Evolutionary conservation across 2,888 invertebrate genomes (phyloP), one percentile per base, ranked within the genome.

Genomic region (Ectobius pallidus): DNA sequence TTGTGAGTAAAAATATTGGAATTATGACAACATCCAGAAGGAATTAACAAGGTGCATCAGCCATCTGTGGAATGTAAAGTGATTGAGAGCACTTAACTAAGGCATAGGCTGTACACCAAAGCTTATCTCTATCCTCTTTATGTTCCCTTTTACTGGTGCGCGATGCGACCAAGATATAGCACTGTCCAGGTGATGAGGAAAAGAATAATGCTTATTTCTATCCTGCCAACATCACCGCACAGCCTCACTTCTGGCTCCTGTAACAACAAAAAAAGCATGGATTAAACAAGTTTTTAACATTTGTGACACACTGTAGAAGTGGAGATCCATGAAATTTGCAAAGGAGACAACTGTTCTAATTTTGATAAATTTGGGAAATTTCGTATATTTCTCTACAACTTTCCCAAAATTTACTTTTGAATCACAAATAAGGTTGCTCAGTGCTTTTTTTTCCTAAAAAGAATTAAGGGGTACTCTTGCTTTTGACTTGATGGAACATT

Each of bases 201-300:
- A 1, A 63, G 22, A 22, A 1, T 22, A 11, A 42, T 42, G 14
- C n/a, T 63, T 14, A 32, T 7, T 1, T 25, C 32, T 22, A 42
- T 16, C 18, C 65, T 44, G 18, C 18, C 11, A 18, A 44, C n/a
- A 9, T 44, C 65, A 18, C 65, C 65, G 46, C 65, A 65, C 7
- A 65, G 27, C 14, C n/a, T 65, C 27, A 65, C 46, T 16, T 65
- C 65, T 30, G 44, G 52, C n/a, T 69, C 52, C 55, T 69, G 55
- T 1, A 69, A 69, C 25, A 69, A 32, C n/a, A 63, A 63, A 7
- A 63, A 27, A 32, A 14, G 14, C 32, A 68, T 27, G 11, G 18
- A 0, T 1, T 63, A 22, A 20, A 16, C n/a, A 9, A 39, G 39
- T 25, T 25, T 0, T 1, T 6, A 52, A 52, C 25, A 7, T 1